These are phyloP conservation scores for Troides helena DNA, from an alignment of 2,888 invertebrate genomes.

Conservation along the genomic window DNA sequence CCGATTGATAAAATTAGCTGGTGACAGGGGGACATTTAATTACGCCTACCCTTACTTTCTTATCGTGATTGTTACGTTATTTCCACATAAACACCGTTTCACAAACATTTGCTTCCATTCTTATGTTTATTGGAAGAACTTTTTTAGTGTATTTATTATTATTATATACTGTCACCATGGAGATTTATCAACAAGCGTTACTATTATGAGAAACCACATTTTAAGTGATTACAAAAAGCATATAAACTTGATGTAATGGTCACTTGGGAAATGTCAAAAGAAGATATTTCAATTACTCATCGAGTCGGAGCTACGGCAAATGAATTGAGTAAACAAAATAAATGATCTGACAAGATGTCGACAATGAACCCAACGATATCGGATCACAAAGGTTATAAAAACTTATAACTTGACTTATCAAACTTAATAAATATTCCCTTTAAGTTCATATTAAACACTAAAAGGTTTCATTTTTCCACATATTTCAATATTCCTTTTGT, in stretches of 20 bases:
- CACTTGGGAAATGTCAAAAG: neutral
- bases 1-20: constrained; percentile 35
- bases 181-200: neutral
- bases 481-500: neutral
- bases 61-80: constrained; percentile 49
- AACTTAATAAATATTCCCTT: neutral
- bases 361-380: constrained; percentile 9
- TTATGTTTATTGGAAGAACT: constrained; percentile 39
- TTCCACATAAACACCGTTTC: constrained; percentile 43
- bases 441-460: neutral
- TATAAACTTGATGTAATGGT: neutral
- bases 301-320: neutral
- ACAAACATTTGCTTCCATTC: constrained; percentile 52
- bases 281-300: constrained; percentile 15
- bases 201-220: neutral
- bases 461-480: neutral
- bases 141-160: constrained; percentile 29
- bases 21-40: constrained; percentile 37
- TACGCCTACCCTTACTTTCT: constrained; percentile 45
- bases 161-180: constrained; percentile 7
- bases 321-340: constrained; percentile 28
- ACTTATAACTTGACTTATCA: neutral
- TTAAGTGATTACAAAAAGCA: neutral
- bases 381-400: constrained; percentile 1
- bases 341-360: constrained; percentile 40